Evolutionary conservation across 2,888 invertebrate genomes (phyloP).

Genomic region (Thera britannica): DNA sequence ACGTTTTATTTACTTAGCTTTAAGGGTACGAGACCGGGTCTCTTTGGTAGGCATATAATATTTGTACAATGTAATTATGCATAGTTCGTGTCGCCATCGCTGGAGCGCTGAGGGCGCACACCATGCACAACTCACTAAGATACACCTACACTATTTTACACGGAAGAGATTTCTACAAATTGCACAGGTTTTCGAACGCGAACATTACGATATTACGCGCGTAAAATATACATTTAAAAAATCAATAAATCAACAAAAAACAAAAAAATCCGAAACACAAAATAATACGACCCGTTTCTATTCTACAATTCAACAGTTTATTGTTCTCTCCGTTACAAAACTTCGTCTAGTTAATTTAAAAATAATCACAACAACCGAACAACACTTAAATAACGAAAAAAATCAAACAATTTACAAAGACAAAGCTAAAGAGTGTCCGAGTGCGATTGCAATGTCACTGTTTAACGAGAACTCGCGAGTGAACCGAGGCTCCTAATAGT

Average conservation of each 20-base stretch:
- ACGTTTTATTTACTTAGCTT: constrained; percentile 81
- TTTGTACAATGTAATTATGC: constrained; percentile 82
- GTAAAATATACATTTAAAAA: constrained; percentile 76
- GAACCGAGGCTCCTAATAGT: constrained; percentile 37
- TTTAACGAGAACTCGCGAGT: constrained; percentile 51
- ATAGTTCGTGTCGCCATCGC: constrained; percentile 73
- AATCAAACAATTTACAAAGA: constrained; percentile 83
- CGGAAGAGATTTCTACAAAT: constrained; percentile 85
- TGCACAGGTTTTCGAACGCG: constrained; percentile 84
- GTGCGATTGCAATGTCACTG: constrained; percentile 72
- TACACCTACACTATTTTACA: constrained; percentile 82
- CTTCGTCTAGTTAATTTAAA: constrained; percentile 75
- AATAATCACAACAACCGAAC: constrained; percentile 85
- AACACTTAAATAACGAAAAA: constrained; percentile 82
- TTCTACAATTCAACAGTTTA: constrained; percentile 82
- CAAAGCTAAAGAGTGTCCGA: constrained; percentile 78
- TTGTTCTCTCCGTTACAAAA: constrained; percentile 76
- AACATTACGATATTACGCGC: constrained; percentile 79
- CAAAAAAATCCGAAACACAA: constrained; percentile 79
- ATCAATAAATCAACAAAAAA: constrained; percentile 81
- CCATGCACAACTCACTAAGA: constrained; percentile 75
- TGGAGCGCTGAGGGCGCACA: constrained; percentile 67
- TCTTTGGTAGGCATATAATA: constrained; percentile 85
- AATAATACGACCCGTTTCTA: constrained; percentile 85
- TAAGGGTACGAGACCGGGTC: constrained; percentile 85